A percentile compares a stretch with the other conserved stretches of the same genome.
phyloP scores from a whole-genome alignment of 2,888 invertebrate species.

The Machimus rusticus region DNA sequence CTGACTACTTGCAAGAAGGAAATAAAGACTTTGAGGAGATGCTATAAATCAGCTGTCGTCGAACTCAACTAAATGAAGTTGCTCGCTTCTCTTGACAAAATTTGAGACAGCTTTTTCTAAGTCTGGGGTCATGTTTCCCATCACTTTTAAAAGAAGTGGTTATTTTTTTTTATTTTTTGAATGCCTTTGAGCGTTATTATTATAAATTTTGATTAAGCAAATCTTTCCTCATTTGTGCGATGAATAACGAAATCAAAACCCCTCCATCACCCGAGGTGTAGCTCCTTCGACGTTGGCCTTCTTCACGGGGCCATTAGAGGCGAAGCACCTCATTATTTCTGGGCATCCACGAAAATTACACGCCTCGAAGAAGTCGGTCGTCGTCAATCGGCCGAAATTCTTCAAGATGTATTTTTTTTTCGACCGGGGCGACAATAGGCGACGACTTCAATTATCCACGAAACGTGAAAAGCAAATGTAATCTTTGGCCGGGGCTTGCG shows the following conservation, averaged over 20 bases:
- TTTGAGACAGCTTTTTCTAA: not conserved
- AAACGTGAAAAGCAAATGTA: constrained; percentile 3
- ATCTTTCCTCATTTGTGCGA: not conserved
- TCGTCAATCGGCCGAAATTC: not conserved
- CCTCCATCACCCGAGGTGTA: not conserved
- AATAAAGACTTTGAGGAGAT: not conserved
- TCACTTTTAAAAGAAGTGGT: not conserved
- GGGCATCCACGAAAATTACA: not conserved
- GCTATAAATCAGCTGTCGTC: not conserved
- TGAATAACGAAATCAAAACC: not conserved
- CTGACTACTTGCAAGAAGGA: not conserved
- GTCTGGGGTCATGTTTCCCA: not conserved
- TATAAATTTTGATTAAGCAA: not conserved
- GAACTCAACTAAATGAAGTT: not conserved
- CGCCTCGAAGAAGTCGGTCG: not conserved
- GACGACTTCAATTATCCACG: constrained; percentile 25
- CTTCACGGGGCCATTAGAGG: not conserved
- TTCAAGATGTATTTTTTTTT: not conserved
- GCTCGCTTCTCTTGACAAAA: not conserved
- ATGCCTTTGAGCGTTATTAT: not conserved
- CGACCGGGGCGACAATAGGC: constrained; percentile 21
- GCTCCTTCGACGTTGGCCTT: not conserved
- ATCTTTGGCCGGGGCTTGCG: not conserved
- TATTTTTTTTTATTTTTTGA: not conserved
- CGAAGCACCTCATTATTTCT: not conserved